phyloP scores from a whole-genome alignment of 37 sponge, comb jelly and placozoan genomes.

The Cladorhizidae sp. region DNA sequence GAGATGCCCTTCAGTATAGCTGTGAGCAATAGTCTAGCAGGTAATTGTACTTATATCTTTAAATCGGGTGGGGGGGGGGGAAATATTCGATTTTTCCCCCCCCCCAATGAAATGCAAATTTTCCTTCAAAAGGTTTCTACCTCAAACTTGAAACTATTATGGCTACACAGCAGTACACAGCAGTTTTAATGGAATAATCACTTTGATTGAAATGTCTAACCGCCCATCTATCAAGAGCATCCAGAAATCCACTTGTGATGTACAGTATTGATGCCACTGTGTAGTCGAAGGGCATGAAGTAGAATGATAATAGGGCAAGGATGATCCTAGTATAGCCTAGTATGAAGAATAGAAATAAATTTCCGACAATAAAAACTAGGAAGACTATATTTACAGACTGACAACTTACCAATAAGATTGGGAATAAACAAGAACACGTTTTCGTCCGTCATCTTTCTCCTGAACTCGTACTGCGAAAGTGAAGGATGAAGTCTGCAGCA shows the following conservation, averaged over 20 bases:
- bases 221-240: constrained; percentile 86
- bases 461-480: no score
- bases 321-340: constrained; percentile 83
- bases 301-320: constrained; percentile 60
- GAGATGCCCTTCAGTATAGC: no score
- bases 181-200: no score
- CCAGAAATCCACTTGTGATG: constrained; percentile 66
- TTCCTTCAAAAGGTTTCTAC: no score
- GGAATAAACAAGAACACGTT: constrained; percentile 85
- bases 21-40: no score
- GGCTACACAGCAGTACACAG: no score
- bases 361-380: neutral
- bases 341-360: neutral
- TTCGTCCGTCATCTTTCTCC: constrained; percentile 36
- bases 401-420: constrained; percentile 74
- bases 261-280: constrained; percentile 41
- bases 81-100: no score
- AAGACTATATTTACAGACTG: neutral
- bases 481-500: no score
- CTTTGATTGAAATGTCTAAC: constrained; percentile 80
- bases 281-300: constrained; percentile 75
- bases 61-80: no score
- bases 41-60: no score
- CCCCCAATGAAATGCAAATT: no score
- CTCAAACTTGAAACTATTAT: no score